These are phyloP conservation scores for Macrosiphum euphorbiae DNA, from an alignment of 2,888 invertebrate species.

Conservation along the genomic window DNA sequence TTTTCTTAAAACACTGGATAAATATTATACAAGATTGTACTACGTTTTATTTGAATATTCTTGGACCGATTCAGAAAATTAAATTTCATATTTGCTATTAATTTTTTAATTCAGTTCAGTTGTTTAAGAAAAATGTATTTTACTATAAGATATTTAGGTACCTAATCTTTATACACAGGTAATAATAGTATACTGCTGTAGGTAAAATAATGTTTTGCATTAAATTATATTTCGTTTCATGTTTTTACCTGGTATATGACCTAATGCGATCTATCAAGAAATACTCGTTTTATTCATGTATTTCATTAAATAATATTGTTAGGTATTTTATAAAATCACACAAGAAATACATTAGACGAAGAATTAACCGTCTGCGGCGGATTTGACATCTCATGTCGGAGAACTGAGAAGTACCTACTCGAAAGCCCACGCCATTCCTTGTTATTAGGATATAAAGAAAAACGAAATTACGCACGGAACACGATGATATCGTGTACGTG, in stretches of 20 bases:
- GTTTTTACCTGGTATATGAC: not conserved
- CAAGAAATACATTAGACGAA: not conserved
- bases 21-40: not conserved
- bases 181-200: not conserved
- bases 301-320: not conserved
- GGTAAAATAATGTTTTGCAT: not conserved
- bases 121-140: not conserved
- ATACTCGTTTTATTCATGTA: not conserved
- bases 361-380: not conserved
- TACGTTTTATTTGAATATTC: not conserved
- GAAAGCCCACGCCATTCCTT: not conserved
- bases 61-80: not conserved
- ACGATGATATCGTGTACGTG: constrained; percentile 39
- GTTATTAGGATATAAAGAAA: constrained; percentile 31
- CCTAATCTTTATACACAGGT: not conserved
- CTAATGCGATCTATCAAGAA: not conserved
- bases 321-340: not conserved
- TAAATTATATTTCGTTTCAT: not conserved
- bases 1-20: not conserved
- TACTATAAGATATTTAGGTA: not conserved
- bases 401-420: not conserved
- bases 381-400: not conserved
- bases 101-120: not conserved
- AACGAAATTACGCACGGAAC: constrained; percentile 30
- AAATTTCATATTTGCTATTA: not conserved